Conservation (phyloP, 2,113 vertebrate species). For the Turnix velox region DNA sequence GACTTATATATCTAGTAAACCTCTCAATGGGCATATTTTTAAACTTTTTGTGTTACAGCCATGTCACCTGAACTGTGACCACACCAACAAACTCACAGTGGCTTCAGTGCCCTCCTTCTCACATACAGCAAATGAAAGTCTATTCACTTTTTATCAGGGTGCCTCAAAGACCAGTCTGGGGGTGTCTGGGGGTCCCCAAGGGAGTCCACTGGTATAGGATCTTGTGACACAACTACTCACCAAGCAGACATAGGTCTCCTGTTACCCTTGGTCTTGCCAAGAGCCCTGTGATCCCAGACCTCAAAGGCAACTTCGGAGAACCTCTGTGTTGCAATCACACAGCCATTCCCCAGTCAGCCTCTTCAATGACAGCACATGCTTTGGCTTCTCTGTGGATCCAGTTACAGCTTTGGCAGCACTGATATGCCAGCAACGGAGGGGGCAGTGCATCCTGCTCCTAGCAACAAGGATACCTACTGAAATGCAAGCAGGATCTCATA, state of each 20-base stretch:
- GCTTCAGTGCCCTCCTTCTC: not conserved
- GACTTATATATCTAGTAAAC: not conserved
- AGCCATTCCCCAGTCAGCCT: not conserved
- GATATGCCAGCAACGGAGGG: not conserved
- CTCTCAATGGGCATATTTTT: not conserved
- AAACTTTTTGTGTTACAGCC: not conserved
- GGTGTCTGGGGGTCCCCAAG: not conserved
- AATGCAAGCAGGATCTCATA: not conserved
- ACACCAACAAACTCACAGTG: not conserved
- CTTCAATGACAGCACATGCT: not conserved
- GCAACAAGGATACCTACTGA: not conserved
- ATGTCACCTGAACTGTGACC: accelerated
- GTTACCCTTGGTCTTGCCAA: accelerated
- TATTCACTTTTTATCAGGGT: not conserved
- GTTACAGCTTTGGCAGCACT: not conserved
- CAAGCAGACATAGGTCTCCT: not conserved
- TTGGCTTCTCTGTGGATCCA: not conserved
- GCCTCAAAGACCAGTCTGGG: accelerated
- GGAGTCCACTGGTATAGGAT: accelerated
- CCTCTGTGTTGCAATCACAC: not conserved
- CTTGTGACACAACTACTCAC: not conserved
- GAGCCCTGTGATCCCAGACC: not conserved
- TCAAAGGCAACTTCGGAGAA: not conserved
- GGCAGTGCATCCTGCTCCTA: not conserved
- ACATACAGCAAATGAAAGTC: not conserved